phyloP scores from a whole-genome alignment of 2,113 vertebrate genomes.

The Muscicapa adusta region DNA sequence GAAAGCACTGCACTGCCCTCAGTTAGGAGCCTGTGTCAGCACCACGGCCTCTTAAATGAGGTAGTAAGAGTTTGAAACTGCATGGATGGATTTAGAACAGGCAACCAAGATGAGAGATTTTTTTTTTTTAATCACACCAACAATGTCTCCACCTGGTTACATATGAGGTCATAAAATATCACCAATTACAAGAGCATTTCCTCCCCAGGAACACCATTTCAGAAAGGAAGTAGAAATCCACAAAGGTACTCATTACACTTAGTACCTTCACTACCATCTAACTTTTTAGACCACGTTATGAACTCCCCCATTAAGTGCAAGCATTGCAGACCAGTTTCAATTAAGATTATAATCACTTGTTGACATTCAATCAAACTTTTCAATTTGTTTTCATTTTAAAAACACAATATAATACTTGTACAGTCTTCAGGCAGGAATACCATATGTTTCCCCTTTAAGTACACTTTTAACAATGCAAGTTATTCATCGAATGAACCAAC shows the following conservation, averaged over 20 bases:
- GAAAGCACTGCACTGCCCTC: background rate
- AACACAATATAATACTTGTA: slow-evolving; percentile 60
- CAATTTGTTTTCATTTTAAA: slow-evolving; percentile 56
- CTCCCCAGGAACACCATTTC: slow-evolving; percentile 21
- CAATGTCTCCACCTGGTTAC: slow-evolving; percentile 26
- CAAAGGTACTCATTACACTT: slow-evolving; percentile 52
- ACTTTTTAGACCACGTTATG: slow-evolving; percentile 36
- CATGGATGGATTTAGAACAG: background rate
- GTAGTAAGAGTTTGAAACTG: background rate
- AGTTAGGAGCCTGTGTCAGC: background rate
- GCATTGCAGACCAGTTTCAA: slow-evolving; percentile 29
- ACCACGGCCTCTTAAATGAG: background rate
- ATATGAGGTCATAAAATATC: slow-evolving; percentile 41
- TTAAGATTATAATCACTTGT: slow-evolving; percentile 66
- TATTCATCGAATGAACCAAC: slow-evolving; percentile 32
- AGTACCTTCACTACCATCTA: slow-evolving; percentile 56
- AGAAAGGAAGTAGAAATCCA: slow-evolving; percentile 59
- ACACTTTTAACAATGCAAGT: slow-evolving; percentile 60
- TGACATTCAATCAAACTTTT: slow-evolving; percentile 56
- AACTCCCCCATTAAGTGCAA: slow-evolving; percentile 40
- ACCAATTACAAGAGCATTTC: slow-evolving; percentile 35
- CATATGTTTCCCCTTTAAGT: slow-evolving; percentile 65
- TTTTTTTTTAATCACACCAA: background rate
- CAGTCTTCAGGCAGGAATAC: slow-evolving; percentile 61
- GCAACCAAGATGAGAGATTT: background rate